Conservation (phyloP, 2,797 vertebrate species). For the Lates japonicus region DNA sequence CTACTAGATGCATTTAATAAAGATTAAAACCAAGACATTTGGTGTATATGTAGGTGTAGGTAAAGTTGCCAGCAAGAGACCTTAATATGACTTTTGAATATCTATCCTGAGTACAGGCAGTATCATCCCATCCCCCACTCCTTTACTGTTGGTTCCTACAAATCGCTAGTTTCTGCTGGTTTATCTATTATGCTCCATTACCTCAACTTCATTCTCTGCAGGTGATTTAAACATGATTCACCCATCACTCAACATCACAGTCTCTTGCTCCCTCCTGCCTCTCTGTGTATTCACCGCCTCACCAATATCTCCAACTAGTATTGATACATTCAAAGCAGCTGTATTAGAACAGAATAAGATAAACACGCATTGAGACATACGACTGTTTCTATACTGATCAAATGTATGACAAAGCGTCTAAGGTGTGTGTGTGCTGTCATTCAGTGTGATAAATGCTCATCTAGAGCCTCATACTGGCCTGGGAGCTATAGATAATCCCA, state of each 20-base stretch:
- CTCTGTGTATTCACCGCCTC: neutral
- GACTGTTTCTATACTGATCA: constrained; percentile 48
- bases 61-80: neutral
- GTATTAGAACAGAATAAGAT: neutral
- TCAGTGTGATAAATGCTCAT: constrained; percentile 40
- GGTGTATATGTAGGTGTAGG: neutral
- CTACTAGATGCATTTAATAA: neutral
- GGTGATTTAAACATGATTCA: neutral
- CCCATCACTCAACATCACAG: neutral
- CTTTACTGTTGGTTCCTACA: neutral
- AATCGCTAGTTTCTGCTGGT: neutral
- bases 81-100: neutral
- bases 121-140: neutral
- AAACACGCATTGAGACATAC: constrained; percentile 20
- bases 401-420: constrained; percentile 53
- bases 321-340: neutral
- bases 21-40: neutral
- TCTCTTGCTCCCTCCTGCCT: neutral
- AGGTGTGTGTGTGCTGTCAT: constrained; percentile 16
- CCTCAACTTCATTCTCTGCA: neutral
- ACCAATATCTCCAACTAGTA: neutral
- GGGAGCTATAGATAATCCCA: constrained; percentile 70
- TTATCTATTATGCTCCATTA: neutral
- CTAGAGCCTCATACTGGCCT: constrained; percentile 28
- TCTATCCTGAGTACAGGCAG: neutral